Conservation (phyloP, 2,888 invertebrate genomes). For the Hipparchia semele region DNA sequence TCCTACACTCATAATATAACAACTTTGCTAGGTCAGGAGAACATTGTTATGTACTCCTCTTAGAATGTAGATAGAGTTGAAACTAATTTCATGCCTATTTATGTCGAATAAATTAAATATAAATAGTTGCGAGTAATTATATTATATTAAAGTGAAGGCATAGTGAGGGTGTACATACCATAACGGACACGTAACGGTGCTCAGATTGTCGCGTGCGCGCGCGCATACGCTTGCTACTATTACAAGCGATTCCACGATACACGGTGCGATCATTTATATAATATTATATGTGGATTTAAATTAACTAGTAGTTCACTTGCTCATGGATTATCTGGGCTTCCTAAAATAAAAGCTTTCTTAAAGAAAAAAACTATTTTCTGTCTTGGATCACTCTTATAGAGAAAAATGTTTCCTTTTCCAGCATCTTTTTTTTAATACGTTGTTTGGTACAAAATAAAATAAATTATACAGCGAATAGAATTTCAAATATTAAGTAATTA, state of each 20-base stretch:
- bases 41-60: neutral
- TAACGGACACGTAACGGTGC: constrained; percentile 20
- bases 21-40: too few relatives aligned
- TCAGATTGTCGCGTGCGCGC: constrained; percentile 12
- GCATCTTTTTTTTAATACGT: too few relatives aligned
- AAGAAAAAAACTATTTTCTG: too few relatives aligned
- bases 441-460: too few relatives aligned
- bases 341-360: too few relatives aligned
- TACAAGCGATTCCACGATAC: neutral
- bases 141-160: constrained; percentile 5
- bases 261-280: neutral
- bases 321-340: too few relatives aligned
- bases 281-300: too few relatives aligned
- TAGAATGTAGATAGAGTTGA: neutral
- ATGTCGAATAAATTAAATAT: neutral
- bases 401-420: too few relatives aligned
- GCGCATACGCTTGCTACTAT: constrained; percentile 1
- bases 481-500: neutral
- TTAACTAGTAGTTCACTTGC: too few relatives aligned
- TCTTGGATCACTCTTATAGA: too few relatives aligned
- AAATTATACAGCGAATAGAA: neutral
- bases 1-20: too few relatives aligned
- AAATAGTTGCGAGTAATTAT: neutral
- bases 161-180: constrained; percentile 4
- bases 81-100: neutral